phyloP scores from a whole-genome alignment of 2,888 invertebrate genomes.

The Ganaspis brasiliensis region DNA sequence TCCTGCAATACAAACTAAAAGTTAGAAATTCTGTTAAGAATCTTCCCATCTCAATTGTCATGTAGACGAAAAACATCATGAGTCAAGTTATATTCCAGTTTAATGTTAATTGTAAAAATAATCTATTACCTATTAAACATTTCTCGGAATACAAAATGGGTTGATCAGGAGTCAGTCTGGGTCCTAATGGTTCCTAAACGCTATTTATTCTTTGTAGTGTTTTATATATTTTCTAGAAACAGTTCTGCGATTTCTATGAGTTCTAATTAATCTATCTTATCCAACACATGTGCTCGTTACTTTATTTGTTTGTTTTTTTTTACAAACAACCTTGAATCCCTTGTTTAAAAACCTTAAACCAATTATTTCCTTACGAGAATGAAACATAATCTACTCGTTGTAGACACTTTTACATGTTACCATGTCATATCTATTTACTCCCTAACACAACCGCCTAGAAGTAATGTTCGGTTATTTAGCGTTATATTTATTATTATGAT shows the following conservation, averaged over 20 bases:
- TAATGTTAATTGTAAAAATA: background rate
- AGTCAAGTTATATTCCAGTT: too few species aligned
- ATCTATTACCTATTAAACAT: background rate
- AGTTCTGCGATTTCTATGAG: background rate
- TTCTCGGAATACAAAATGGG: constrained; percentile 24
- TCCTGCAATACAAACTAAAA: background rate
- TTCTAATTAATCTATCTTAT: background rate
- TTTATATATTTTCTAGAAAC: constrained; percentile 29
- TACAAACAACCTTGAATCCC: background rate
- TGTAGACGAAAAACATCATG: too few species aligned
- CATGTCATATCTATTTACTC: constrained; percentile 78
- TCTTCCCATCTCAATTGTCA: too few species aligned
- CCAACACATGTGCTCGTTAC: background rate
- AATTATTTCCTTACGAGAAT: constrained; percentile 15
- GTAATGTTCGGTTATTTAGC: constrained; percentile 78
- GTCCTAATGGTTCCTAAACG: constrained; percentile 39
- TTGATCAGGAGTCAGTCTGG: constrained; percentile 44
- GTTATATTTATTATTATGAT: constrained; percentile 71
- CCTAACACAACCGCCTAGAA: constrained; percentile 79
- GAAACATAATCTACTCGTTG: constrained; percentile 46
- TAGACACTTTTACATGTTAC: constrained; percentile 48
- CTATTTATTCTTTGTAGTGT: constrained; percentile 35
- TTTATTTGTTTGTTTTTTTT: background rate
- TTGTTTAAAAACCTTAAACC: background rate
- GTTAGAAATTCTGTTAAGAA: background rate